Evolutionary conservation across 2,113 vertebrate species (phyloP).

Genomic region (Marmota flaviventris): DNA sequence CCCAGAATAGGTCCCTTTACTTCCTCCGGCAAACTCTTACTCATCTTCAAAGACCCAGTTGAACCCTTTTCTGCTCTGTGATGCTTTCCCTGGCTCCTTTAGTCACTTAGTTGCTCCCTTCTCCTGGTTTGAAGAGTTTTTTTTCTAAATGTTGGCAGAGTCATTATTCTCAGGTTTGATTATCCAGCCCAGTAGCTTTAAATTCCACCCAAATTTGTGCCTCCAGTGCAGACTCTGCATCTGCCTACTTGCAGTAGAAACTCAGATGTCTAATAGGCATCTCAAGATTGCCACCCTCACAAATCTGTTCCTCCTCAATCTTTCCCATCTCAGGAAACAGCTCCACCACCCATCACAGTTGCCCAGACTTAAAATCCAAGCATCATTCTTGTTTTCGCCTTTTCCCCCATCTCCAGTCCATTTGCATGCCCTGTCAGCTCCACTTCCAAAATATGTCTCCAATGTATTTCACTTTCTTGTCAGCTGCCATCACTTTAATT

Average conservation of each 20-base stretch:
- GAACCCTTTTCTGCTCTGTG: not conserved
- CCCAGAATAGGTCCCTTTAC: not conserved
- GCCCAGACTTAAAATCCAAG: not conserved
- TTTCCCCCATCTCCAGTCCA: not conserved
- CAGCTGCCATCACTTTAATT: slow-evolving; percentile 61
- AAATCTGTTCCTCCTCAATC: slow-evolving; percentile 46
- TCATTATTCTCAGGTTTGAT: not conserved
- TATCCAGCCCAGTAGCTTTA: slow-evolving; percentile 6
- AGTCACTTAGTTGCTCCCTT: not conserved
- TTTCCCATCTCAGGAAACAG: not conserved
- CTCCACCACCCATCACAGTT: not conserved
- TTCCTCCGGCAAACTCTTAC: not conserved
- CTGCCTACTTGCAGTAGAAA: slow-evolving; percentile 48
- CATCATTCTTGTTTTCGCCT: not conserved
- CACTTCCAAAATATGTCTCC: slow-evolving; percentile 2
- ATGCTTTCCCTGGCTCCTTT: not conserved
- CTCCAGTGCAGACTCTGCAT: slow-evolving; percentile 1
- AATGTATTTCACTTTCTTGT: slow-evolving; percentile 28
- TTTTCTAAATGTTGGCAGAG: not conserved
- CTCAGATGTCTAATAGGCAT: slow-evolving; percentile 60
- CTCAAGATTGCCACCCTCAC: slow-evolving; percentile 26
- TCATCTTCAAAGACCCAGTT: not conserved
- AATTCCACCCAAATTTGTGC: slow-evolving; percentile 33
- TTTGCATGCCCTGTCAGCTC: slow-evolving; percentile 21
- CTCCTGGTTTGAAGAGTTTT: not conserved